Evolutionary conservation across 2,888 invertebrate genomes (phyloP), one percentile per base, ranked within the genome.

Genomic region (Hedychridium roseum): DNA sequence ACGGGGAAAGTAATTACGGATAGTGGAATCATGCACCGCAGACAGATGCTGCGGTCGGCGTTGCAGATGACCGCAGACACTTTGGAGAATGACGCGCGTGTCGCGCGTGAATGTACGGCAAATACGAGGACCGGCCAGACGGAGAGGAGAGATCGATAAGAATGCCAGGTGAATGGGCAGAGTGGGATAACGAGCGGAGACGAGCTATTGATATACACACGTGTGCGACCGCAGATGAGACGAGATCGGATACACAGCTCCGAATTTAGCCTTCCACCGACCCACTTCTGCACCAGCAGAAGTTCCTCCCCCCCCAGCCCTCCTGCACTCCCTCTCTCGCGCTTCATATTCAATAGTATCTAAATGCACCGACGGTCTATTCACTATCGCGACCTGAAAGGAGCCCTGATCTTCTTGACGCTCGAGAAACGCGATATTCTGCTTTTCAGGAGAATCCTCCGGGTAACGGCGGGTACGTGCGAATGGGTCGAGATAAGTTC

Each of bases 241-340:
- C 48, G 42, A 39, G 45, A 46, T 43, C 43, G 7, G 12, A 12
- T 34, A n/a, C 20, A 44, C 37, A 44, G 36, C 34, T 46, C 38
- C 48, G 12, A 17, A 54, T 55, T 43, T 37, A 28, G 34, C 17
- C 20, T 27, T 40, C 50, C 35, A 60, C 64, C 69, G 68, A 69
- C 68, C 65, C 57, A 69, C 51, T 61, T 59, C 49, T 23, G 35
- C 26, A n/a, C n/a, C n/a, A n/a, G n/a, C n/a, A n/a, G n/a, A n/a
- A n/a, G n/a, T n/a, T n/a, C n/a, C n/a, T n/a, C n/a, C n/a, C n/a
- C n/a, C n/a, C n/a, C n/a, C n/a, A n/a, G n/a, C n/a, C n/a, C n/a
- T n/a, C n/a, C n/a, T n/a, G n/a, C n/a, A n/a, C n/a, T n/a, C n/a
- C n/a, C n/a, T n/a, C n/a, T n/a, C n/a, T n/a, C n/a, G n/a, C n/a